Base-by-base conservation (phyloP, 2,888 invertebrate species). In the Mesorhabditis spiculigera region DNA sequence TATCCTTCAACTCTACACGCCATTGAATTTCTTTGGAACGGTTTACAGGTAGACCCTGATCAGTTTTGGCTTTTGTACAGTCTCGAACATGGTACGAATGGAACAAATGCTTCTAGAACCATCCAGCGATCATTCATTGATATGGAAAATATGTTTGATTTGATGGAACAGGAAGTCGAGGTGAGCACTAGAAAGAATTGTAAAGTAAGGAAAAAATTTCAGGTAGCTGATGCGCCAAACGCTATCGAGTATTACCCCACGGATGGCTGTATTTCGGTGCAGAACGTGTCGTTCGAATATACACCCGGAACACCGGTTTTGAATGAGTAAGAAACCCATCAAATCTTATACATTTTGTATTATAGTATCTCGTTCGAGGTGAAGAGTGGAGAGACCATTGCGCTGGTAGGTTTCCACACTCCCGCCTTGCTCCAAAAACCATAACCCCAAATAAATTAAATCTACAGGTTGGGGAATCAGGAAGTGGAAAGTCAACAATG, bases 81-180 rank as follows among this genome's bases (percentile, higher is more conserved):
- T n/a, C n/a, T n/a, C n/a, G n/a, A n/a, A n/a, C n/a, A n/a, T n/a
- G n/a, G n/a, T n/a, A n/a, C n/a, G n/a, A n/a, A n/a, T n/a, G n/a
- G n/a, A n/a, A n/a, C n/a, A 16, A 8, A n/a, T 62, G 4, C 5
- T 70, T 73, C 41, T 62, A 93, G 96, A 85, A 93, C 93, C 70
- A 95, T 97, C 72, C 97, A 97, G 86, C 94, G 93, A 88, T 93
- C 95, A 86, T 97, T 98, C 85, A 91, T 97, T 28, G 97, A 98
- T 86, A 97, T 97, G 97, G 97, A 98, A 87, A 97, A 97, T 87
- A 96, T 98, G 97, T 94, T 97, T 86, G 95, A 96, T 80, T 87
- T 98, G 74, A 89, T 98, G 83, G 90, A 92, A 61, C 93, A 94
- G 84, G 91, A 92, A 64, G 91, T 92, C 68, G 95, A 97, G 89